These are phyloP conservation scores for Astreopora myriophthalma DNA, from an alignment of 64 coral and sea anemone genomes.

Conservation along the genomic window DNA sequence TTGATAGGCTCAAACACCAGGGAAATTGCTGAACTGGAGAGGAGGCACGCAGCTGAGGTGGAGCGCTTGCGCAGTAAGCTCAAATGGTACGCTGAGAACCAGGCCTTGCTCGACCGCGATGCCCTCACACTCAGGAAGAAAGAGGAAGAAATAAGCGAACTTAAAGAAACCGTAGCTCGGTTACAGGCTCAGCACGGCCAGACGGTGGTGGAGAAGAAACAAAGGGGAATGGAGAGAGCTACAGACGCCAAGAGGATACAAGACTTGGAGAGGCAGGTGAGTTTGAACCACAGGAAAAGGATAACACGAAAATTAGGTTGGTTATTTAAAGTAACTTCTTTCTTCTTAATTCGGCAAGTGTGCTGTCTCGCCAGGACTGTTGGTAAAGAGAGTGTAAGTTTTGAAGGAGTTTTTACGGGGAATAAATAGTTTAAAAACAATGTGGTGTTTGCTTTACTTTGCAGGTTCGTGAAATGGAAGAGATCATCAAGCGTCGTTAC, in stretches of 20 bases:
- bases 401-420: no score
- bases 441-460: neutral
- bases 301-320: neutral
- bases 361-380: no score
- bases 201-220: slow-evolving; percentile 71
- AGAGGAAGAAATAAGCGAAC: slow-evolving; percentile 89
- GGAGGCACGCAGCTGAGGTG: slow-evolving; percentile 61
- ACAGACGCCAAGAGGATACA: slow-evolving; percentile 89
- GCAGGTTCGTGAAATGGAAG: slow-evolving; percentile 98
- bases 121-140: slow-evolving; percentile 76
- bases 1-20: slow-evolving; percentile 63
- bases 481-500: slow-evolving; percentile 97
- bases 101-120: slow-evolving; percentile 91
- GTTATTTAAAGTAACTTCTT: no score
- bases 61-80: slow-evolving; percentile 91
- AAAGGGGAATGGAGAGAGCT: slow-evolving; percentile 74
- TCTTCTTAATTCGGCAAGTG: no score
- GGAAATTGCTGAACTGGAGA: slow-evolving; percentile 68
- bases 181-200: slow-evolving; percentile 81
- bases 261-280: slow-evolving; percentile 95
- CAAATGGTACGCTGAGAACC: slow-evolving; percentile 98
- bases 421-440: no score
- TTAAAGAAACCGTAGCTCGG: slow-evolving; percentile 75
- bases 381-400: no score
- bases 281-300: neutral